Conservation (phyloP, 2,113 vertebrate genomes). For the Rhinoptilus africanus region DNA sequence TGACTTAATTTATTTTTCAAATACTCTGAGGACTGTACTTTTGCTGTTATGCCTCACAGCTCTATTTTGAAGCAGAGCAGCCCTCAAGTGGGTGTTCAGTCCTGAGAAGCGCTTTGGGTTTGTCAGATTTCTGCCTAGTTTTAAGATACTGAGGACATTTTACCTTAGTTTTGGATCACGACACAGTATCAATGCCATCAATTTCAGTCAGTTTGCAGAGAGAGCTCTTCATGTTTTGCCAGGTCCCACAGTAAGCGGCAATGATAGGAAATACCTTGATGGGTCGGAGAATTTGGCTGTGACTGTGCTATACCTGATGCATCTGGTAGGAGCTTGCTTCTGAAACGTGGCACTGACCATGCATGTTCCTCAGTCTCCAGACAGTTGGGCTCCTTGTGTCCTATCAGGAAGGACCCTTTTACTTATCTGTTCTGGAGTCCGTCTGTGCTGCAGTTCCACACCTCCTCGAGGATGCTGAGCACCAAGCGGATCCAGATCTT, state of each 20-base stretch:
- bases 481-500: not conserved
- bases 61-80: not conserved
- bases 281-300: not conserved
- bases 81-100: not conserved
- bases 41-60: not conserved
- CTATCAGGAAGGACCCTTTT: not conserved
- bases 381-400: not conserved
- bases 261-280: not conserved
- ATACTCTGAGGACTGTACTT: not conserved
- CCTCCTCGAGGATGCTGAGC: not conserved
- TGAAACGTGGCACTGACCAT: not conserved
- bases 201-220: not conserved
- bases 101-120: not conserved
- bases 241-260: not conserved
- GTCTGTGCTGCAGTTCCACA: not conserved
- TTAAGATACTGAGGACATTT: not conserved
- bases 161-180: slow-evolving; percentile 23
- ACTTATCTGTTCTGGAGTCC: not conserved
- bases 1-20: slow-evolving; percentile 4
- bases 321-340: not conserved
- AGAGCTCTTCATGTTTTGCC: not conserved
- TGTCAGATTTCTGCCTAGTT: not conserved
- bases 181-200: not conserved
- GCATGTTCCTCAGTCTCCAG: not conserved
- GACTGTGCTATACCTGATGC: not conserved